Conservation (phyloP, 2,113 vertebrate species). For the Empidonax alnorum region DNA sequence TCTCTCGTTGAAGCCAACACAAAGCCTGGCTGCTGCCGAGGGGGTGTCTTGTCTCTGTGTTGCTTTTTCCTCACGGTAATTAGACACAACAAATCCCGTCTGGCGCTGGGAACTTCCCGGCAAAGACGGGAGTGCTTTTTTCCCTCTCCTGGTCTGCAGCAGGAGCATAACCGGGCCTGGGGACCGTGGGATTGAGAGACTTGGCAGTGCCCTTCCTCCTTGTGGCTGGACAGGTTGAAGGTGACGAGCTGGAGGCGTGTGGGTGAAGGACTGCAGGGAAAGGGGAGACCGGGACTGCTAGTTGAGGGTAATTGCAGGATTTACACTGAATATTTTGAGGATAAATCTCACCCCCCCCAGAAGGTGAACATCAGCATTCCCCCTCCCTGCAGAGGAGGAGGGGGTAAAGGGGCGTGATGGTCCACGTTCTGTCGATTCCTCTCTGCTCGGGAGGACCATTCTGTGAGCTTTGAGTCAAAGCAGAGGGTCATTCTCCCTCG, state of each 20-base stretch:
- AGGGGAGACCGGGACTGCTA: neutral
- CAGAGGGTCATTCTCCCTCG: neutral
- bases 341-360: neutral
- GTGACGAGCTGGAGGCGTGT: neutral
- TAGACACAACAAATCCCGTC: neutral
- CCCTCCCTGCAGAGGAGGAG: neutral
- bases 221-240: neutral
- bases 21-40: neutral
- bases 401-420: accelerated
- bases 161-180: neutral
- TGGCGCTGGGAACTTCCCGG: neutral
- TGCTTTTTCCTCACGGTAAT: neutral
- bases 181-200: neutral
- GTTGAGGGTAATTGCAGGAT: neutral
- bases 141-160: neutral
- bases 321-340: accelerated
- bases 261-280: accelerated
- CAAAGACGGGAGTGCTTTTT: neutral
- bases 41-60: neutral
- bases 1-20: neutral
- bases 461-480: neutral
- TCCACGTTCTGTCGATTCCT: accelerated
- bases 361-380: neutral
- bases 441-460: neutral
- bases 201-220: accelerated